Base-by-base conservation (phyloP, 2,797 vertebrate genomes). In the Peromyscus melanophrys region DNA sequence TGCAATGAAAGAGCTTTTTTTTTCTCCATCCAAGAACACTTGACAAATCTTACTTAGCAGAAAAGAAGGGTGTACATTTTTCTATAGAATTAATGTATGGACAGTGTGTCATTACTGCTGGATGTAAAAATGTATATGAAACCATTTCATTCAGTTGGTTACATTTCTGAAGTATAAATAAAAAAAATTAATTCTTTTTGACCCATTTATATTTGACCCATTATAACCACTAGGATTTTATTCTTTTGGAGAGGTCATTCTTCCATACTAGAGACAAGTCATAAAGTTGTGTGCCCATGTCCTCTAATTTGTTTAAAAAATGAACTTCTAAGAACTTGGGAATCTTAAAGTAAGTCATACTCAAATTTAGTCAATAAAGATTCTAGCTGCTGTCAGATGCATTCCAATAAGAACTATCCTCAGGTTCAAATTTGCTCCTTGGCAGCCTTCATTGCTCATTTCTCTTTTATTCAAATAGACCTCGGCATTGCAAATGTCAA, bases 71-170 rank as follows among this genome's bases (percentile, higher is more conserved):
- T 99, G 98, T 99, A 99, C 98, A 98, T 99, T 99, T 99, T 98
- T 98, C 98, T 98, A 98, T 96, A 98, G 98, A 98, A 97, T 98
- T 97, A 98, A 99, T 99, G 99, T 99, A 98, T 98, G 97, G 98
- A 98, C 98, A 99, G 99, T 98, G 98, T 99, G 98, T 99, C 98
- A 98, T 98, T 99, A 98, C 97, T 99, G 97, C 98, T 99, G 98
- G 99, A 98, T 99, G 99, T 99, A 99, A 99, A 99, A 99, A 98
- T 99, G 99, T 99, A 99, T 99, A 99, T 99, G 98, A 98, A 99
- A 98, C 92, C 98, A 99, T 99, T 98, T 99, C 98, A 99, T 99
- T 99, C 98, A 98, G 98, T 98, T 99, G 98, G 97, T 98, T 98
- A 98, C 98, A 21, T 99, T 99, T 99, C 98, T 99, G 98, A 98